Percentiles rank a stretch among this genome's conserved stretches.
These are phyloP conservation scores for Cydia fagiglandana DNA, from an alignment of 1,140 invertebrate genomes.

Conservation along the genomic window DNA sequence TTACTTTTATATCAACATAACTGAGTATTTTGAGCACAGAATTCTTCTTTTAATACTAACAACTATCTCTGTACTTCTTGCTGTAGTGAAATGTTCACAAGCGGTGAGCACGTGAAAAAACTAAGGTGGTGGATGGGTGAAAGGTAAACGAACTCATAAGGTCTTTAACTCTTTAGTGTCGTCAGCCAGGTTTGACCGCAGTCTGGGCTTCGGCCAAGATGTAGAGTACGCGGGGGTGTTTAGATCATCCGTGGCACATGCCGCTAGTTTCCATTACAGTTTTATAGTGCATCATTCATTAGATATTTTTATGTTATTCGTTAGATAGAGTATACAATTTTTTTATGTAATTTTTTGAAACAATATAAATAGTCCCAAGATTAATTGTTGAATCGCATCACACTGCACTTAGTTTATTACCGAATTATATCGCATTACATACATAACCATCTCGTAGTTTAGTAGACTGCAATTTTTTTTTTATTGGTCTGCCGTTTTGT, in stretches of 20 bases:
- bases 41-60: slow-evolving; percentile 8
- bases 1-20: background rate
- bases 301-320: too few relatives aligned
- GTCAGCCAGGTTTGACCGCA: background rate
- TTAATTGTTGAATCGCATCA: too few relatives aligned
- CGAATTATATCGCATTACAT: background rate
- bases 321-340: too few relatives aligned
- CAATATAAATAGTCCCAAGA: too few relatives aligned
- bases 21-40: background rate
- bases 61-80: slow-evolving; percentile 14
- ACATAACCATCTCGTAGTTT: background rate
- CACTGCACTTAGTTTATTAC: background rate
- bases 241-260: background rate
- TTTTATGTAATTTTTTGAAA: too few relatives aligned
- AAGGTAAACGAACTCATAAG: slow-evolving; percentile 25
- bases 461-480: background rate
- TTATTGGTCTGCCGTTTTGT: background rate
- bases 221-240: background rate
- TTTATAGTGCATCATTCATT: background rate
- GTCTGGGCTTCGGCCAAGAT: slow-evolving; percentile 17
- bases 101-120: background rate
- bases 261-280: background rate
- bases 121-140: slow-evolving; percentile 13
- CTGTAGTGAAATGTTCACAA: slow-evolving; percentile 16
- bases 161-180: background rate